Percentiles rank a stretch among this genome's conserved stretches.
Evolutionary conservation across 2,797 vertebrate species (phyloP).

Genomic region (Periparus ater): DNA sequence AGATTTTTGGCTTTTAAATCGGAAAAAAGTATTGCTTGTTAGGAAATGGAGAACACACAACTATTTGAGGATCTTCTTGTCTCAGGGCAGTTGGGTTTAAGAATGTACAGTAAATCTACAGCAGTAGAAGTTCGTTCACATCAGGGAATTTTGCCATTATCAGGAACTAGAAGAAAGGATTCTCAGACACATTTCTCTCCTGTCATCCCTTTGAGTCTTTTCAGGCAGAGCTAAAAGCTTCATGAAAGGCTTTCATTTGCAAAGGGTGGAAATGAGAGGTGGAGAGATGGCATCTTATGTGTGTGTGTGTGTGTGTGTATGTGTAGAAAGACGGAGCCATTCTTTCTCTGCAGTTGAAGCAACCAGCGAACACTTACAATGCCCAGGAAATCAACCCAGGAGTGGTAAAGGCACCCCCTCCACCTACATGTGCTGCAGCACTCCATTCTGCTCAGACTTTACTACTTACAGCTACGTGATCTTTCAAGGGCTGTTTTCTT

Average conservation of each 20-base stretch:
- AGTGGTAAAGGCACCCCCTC: background rate
- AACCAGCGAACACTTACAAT: background rate
- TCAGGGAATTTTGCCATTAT: background rate
- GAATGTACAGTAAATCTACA: background rate
- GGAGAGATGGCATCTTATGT: background rate
- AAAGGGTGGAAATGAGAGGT: background rate
- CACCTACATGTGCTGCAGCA: background rate
- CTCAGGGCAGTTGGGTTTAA: background rate
- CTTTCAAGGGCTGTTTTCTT: background rate
- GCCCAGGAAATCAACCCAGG: background rate
- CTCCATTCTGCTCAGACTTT: background rate
- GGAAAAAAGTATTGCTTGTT: conserved; percentile 1
- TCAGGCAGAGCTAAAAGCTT: background rate
- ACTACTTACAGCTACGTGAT: background rate
- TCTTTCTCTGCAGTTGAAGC: background rate
- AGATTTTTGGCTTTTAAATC: background rate
- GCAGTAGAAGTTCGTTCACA: background rate
- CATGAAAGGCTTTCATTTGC: background rate
- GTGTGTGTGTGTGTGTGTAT: background rate
- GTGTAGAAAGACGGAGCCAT: background rate
- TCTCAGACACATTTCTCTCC: background rate
- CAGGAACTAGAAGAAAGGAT: background rate
- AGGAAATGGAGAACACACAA: background rate
- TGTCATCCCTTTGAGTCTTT: background rate
- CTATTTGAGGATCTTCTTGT: background rate